phyloP scores from a whole-genome alignment of 1,140 invertebrate species.

The Drosophila dunni region DNA sequence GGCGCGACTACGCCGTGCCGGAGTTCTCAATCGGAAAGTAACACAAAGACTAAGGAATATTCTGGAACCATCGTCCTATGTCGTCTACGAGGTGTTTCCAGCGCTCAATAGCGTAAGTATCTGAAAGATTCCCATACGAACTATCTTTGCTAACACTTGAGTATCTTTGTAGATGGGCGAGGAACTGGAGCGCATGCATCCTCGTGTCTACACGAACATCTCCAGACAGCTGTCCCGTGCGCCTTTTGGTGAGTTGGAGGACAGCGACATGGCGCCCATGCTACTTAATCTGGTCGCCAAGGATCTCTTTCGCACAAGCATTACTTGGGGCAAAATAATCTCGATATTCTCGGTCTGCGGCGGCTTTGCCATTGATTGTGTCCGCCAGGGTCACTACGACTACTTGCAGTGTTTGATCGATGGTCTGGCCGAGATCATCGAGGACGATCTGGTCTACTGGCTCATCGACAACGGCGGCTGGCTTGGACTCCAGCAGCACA shows the following conservation, averaged over 20 bases:
- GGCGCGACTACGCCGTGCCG: constrained; percentile 75
- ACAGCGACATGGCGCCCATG: constrained; percentile 86
- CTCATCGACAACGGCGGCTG: constrained; percentile 90
- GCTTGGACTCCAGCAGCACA: constrained; percentile 85
- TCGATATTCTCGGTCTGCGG: constrained; percentile 89
- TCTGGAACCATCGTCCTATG: constrained; percentile 76
- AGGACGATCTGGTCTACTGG: constrained; percentile 89
- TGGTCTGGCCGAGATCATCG: constrained; percentile 87
- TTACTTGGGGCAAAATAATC: constrained; percentile 89
- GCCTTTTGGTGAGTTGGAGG: constrained; percentile 85
- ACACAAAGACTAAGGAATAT: constrained; percentile 77
- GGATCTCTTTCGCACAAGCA: constrained; percentile 87
- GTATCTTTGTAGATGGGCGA: constrained; percentile 73
- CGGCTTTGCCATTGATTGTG: constrained; percentile 90
- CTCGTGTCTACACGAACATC: constrained; percentile 87
- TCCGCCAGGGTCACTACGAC: constrained; percentile 88
- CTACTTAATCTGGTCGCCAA: constrained; percentile 87
- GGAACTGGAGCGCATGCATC: constrained; percentile 88
- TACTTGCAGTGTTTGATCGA: constrained; percentile 87
- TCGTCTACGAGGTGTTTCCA: constrained; percentile 82
- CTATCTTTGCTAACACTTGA: not conserved
- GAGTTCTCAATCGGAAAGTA: constrained; percentile 81
- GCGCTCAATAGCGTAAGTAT: constrained; percentile 79
- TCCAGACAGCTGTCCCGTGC: constrained; percentile 86
- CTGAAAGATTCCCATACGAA: no score